phyloP scores from a whole-genome alignment of 2,113 vertebrate genomes.

The Corythoichthys intestinalis region DNA sequence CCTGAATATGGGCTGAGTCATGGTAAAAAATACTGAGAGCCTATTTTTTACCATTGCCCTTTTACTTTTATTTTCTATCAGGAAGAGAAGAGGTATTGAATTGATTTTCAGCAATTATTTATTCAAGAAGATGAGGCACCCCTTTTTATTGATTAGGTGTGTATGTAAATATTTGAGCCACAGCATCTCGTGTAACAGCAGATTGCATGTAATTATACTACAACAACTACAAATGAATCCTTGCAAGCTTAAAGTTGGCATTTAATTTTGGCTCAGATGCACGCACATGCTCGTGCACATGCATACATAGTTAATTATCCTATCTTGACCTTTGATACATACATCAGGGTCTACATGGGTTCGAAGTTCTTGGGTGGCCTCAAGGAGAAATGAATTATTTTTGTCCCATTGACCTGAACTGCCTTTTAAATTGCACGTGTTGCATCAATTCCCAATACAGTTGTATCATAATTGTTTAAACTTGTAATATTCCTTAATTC shows the following conservation, averaged over 20 bases:
- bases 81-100: neutral
- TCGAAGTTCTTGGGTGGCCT: slow-evolving; percentile 67
- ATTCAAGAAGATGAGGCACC: neutral
- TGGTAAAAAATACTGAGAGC: too few relatives aligned
- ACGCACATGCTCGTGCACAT: slow-evolving; percentile 9
- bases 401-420: slow-evolving; percentile 47
- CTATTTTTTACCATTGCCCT: too few relatives aligned
- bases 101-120: neutral
- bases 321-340: slow-evolving; percentile 60
- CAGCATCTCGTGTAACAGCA: too few relatives aligned
- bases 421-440: slow-evolving; percentile 59
- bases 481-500: slow-evolving; percentile 48
- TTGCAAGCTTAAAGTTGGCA: too few relatives aligned
- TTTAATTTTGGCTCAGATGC: too few relatives aligned
- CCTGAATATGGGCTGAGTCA: too few relatives aligned
- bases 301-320: slow-evolving; percentile 61
- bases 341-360: slow-evolving; percentile 53
- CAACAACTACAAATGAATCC: too few relatives aligned
- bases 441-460: slow-evolving; percentile 43
- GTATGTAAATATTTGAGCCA: too few relatives aligned
- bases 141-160: neutral
- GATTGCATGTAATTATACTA: too few relatives aligned
- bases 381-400: slow-evolving; percentile 46
- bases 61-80: too few relatives aligned
- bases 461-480: slow-evolving; percentile 28